Percentiles rank a stretch among this genome's conserved stretches.
These are phyloP conservation scores for Sorex araneus DNA, from an alignment of 2,113 vertebrate genomes.

Conservation along the genomic window DNA sequence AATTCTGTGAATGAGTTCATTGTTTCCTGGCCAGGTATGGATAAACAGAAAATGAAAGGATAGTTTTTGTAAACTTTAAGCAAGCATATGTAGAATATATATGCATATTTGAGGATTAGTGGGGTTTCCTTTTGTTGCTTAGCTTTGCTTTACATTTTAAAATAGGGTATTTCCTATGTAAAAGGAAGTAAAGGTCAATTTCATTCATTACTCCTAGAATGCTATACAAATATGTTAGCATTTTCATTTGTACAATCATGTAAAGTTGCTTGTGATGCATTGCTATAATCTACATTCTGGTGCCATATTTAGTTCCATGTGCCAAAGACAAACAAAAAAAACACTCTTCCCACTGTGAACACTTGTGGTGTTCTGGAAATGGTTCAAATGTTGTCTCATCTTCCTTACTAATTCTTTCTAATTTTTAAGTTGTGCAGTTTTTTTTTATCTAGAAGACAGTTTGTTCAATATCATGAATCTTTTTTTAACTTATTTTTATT, in stretches of 20 bases:
- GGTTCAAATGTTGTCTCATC: slow-evolving; percentile 37
- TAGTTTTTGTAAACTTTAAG: slow-evolving; percentile 25
- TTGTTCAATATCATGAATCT: background rate
- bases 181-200: background rate
- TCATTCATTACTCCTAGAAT: background rate
- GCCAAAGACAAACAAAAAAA: background rate
- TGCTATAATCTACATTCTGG: background rate
- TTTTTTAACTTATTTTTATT: background rate
- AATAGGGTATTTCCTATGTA: background rate
- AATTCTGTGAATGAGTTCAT: background rate
- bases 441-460: background rate
- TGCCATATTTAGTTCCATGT: background rate
- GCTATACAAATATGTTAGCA: background rate
- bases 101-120: background rate
- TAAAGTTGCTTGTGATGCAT: background rate
- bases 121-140: background rate
- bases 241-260: background rate
- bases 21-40: background rate
- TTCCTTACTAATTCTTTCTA: slow-evolving; percentile 30
- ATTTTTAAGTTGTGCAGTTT: background rate
- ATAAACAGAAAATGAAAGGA: background rate
- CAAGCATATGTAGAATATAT: slow-evolving; percentile 9
- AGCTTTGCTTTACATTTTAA: background rate
- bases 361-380: background rate
- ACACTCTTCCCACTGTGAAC: background rate